These are phyloP conservation scores for Alca torda DNA, from an alignment of 2,797 vertebrate genomes.

Conservation along the genomic window DNA sequence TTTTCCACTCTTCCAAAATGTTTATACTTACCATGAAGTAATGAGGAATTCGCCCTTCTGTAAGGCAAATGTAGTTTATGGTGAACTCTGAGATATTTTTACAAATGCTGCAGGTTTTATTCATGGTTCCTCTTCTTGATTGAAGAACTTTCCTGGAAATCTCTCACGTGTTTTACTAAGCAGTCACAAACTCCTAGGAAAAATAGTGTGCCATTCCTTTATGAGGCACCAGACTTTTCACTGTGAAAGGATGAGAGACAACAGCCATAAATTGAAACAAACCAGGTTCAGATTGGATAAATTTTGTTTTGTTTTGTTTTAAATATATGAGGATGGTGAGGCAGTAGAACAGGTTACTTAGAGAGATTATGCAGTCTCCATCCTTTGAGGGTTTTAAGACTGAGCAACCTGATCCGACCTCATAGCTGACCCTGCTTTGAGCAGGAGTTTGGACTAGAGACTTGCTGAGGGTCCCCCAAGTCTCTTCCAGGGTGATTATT, in stretches of 20 bases:
- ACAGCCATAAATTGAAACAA: background rate
- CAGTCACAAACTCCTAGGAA: background rate
- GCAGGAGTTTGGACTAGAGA: background rate
- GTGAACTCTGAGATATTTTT: background rate
- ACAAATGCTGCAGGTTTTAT: background rate
- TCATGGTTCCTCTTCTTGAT: background rate
- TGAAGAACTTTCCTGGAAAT: background rate
- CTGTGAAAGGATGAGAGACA: background rate
- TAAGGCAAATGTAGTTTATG: background rate
- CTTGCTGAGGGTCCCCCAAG: background rate
- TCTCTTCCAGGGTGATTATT: background rate
- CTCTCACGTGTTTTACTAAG: background rate
- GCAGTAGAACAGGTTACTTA: background rate
- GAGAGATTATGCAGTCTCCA: background rate
- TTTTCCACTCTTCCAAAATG: background rate
- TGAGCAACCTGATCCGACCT: background rate
- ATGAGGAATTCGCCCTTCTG: background rate
- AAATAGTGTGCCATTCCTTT: background rate
- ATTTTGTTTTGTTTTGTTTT: background rate
- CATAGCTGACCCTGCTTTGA: background rate
- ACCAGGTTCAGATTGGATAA: background rate
- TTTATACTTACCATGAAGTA: background rate
- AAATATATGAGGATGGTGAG: background rate
- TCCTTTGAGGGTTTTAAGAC: background rate
- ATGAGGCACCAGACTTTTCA: background rate